These are phyloP conservation scores for Sphecodes monilicornis DNA, from an alignment of 2,888 invertebrate species.

Conservation along the genomic window DNA sequence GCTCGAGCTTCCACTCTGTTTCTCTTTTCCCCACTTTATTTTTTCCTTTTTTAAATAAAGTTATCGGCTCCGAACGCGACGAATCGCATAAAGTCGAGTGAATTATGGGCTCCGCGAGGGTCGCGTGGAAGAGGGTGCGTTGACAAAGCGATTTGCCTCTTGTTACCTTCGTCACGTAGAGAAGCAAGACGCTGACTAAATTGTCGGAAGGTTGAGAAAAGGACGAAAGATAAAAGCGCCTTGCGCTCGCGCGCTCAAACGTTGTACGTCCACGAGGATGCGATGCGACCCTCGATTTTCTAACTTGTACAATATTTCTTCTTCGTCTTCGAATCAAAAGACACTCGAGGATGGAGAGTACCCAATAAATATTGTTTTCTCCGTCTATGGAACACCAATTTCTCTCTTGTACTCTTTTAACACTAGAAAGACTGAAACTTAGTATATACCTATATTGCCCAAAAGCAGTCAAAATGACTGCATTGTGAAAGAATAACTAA, in stretches of 20 bases:
- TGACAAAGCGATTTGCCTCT: constrained; percentile 73
- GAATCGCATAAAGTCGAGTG: constrained; percentile 62
- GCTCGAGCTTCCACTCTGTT: constrained; percentile 32
- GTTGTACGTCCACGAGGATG: not conserved
- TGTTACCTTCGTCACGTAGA: constrained; percentile 71
- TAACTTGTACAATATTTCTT: not conserved
- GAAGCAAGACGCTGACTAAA: constrained; percentile 58
- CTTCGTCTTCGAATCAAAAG: not conserved
- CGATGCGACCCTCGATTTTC: constrained; percentile 22
- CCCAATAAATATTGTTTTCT: not conserved
- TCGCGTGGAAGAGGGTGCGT: constrained; percentile 54
- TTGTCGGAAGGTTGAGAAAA: constrained; percentile 57
- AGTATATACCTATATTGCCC: too few species aligned
- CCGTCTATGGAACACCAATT: not conserved
- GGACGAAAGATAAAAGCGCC: constrained; percentile 48
- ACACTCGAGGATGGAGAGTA: not conserved
- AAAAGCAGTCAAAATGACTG: too few species aligned
- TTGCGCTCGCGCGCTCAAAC: not conserved
- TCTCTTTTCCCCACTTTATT: constrained; percentile 1
- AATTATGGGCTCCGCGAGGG: constrained; percentile 43
- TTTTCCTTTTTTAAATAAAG: constrained; percentile 57
- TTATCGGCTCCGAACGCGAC: constrained; percentile 56
- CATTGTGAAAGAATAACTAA: too few species aligned
- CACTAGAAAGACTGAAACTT: too few species aligned
- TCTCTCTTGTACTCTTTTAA: not conserved